Conservation (phyloP, 1,140 invertebrate genomes). For the Aphaenogaster rudis region DNA sequence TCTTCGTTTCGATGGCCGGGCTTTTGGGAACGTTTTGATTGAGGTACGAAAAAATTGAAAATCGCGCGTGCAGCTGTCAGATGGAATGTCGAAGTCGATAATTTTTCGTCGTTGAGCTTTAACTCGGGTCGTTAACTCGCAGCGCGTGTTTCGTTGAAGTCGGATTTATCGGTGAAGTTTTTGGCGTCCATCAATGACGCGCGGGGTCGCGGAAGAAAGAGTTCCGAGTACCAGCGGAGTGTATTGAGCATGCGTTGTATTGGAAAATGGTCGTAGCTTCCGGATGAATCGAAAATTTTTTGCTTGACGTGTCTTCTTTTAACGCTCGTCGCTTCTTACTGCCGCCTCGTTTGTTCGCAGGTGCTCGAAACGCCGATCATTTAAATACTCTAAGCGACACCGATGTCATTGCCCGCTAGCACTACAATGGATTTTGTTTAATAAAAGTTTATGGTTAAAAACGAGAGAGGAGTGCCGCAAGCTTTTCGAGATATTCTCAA, state of each 20-base stretch:
- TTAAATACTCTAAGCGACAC: neutral
- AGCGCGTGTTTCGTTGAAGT: neutral
- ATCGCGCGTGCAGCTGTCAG: constrained; percentile 4
- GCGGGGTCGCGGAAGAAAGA: neutral
- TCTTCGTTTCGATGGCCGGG: neutral
- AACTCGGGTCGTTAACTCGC: constrained; percentile 43
- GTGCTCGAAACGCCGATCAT: neutral
- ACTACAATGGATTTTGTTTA: constrained; percentile 4
- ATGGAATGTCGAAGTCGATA: neutral
- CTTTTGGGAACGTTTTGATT: neutral
- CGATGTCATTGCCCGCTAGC: neutral
- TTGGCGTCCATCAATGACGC: constrained; percentile 24
- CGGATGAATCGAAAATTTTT: neutral
- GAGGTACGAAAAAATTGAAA: constrained; percentile 7
- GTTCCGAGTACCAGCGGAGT: neutral
- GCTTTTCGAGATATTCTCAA: constrained; percentile 3
- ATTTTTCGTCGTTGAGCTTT: constrained; percentile 54
- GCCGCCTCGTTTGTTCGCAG: neutral
- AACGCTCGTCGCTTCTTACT: neutral
- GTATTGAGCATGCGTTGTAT: constrained; percentile 50
- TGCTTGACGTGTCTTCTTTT: neutral
- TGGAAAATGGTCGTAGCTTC: constrained; percentile 31
- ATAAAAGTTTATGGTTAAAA: constrained; percentile 34
- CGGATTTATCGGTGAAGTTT: constrained; percentile 58
- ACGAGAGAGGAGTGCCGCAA: neutral